Evolutionary conservation across 2,797 vertebrate species (phyloP).

Genomic region (Microctenopoma lineatum): DNA sequence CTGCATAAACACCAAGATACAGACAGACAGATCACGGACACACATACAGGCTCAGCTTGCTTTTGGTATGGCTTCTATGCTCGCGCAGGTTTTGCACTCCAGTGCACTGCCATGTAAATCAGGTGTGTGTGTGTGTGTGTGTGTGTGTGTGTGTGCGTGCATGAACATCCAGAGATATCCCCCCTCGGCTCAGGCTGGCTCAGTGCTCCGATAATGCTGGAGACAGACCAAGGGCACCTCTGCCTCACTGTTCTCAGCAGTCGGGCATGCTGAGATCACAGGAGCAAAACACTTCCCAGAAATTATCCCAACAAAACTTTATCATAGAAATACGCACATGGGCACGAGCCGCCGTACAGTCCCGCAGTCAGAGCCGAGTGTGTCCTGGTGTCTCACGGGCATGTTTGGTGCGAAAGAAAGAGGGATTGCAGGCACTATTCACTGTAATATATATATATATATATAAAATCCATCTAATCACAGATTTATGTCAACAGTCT

Average conservation of each 20-base stretch:
- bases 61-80: slow-evolving; percentile 8
- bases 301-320: slow-evolving; percentile 35
- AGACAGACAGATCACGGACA: slow-evolving; percentile 18
- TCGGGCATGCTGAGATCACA: slow-evolving; percentile 36
- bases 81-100: slow-evolving; percentile 21
- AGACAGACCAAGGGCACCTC: slow-evolving; percentile 63
- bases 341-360: slow-evolving; percentile 17
- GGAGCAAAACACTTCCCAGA: slow-evolving; percentile 26
- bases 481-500: neutral
- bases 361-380: slow-evolving; percentile 21
- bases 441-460: slow-evolving; percentile 22
- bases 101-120: slow-evolving; percentile 19
- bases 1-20: slow-evolving; percentile 30
- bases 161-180: slow-evolving; percentile 12
- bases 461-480: slow-evolving; percentile 23
- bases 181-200: slow-evolving; percentile 42
- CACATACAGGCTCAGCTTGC: slow-evolving; percentile 4
- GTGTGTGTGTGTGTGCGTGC: slow-evolving; percentile 6
- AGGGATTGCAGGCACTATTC: slow-evolving; percentile 19
- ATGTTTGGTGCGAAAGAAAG: slow-evolving; percentile 44
- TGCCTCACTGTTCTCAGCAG: slow-evolving; percentile 49
- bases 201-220: slow-evolving; percentile 55
- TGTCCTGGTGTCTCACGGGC: slow-evolving; percentile 33
- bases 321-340: slow-evolving; percentile 33
- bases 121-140: slow-evolving; percentile 15